phyloP scores from a whole-genome alignment of 2,113 vertebrate species.

The Nyctereutes procyonoides region DNA sequence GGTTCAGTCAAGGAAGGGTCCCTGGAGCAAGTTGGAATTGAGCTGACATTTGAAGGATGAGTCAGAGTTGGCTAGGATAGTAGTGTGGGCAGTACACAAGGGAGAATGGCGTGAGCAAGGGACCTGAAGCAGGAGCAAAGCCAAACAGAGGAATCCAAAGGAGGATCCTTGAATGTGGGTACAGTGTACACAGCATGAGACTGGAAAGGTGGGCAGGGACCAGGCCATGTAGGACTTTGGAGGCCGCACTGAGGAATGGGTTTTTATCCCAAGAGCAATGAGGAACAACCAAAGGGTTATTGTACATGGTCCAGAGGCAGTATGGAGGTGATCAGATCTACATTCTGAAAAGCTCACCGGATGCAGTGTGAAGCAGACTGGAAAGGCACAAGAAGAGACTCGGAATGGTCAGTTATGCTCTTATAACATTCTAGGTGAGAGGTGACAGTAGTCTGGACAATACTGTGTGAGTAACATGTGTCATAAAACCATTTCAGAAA shows the following conservation, averaged over 20 bases:
- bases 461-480: neutral
- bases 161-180: neutral
- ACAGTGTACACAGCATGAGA: neutral
- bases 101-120: neutral
- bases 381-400: neutral
- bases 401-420: neutral
- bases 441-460: neutral
- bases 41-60: neutral
- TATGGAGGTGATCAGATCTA: neutral
- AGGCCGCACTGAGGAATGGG: neutral
- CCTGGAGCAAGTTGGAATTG: neutral
- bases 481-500: conserved; percentile 9
- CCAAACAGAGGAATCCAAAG: neutral
- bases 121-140: neutral
- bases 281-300: neutral
- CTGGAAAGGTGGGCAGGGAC: neutral
- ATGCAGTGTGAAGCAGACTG: neutral
- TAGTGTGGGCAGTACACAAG: neutral
- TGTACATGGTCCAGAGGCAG: neutral
- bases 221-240: neutral
- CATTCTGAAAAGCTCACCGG: neutral
- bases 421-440: neutral
- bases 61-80: neutral
- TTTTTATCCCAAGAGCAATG: neutral
- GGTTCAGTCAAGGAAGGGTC: neutral